phyloP scores from a whole-genome alignment of 2,797 vertebrate species.

The Bufotes viridis region DNA sequence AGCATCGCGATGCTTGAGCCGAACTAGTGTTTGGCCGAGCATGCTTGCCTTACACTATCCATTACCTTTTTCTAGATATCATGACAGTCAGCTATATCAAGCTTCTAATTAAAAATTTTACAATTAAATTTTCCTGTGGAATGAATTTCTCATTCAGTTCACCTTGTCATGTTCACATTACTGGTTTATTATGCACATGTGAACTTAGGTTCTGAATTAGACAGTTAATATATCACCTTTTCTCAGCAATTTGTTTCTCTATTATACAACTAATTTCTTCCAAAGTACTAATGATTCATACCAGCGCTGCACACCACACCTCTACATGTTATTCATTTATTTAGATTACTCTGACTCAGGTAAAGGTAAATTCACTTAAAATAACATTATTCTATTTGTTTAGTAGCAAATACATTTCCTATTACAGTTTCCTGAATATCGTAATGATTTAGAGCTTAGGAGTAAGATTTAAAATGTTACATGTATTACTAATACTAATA shows the following conservation, averaged over 20 bases:
- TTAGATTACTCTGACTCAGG: conserved; percentile 27
- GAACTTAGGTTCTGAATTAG: conserved; percentile 37
- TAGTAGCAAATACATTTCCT: background rate
- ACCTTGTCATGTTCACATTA: conserved; percentile 22
- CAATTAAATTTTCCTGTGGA: conserved; percentile 13
- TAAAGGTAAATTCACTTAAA: conserved; percentile 9
- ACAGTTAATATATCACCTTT: conserved; percentile 33
- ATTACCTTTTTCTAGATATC: background rate
- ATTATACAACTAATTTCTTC: conserved; percentile 41
- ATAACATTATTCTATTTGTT: background rate
- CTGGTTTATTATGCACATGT: background rate
- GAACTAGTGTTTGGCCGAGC: too few species aligned
- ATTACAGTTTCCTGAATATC: background rate
- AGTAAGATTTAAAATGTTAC: background rate
- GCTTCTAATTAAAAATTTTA: conserved; percentile 19
- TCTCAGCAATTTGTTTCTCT: conserved; percentile 33
- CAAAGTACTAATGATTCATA: conserved; percentile 36
- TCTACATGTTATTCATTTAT: conserved; percentile 20
- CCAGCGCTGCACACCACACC: conserved; percentile 34
- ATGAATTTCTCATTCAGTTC: conserved; percentile 5
- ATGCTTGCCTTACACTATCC: too few species aligned
- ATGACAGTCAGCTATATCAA: background rate
- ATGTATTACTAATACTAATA: background rate
- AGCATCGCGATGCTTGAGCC: too few species aligned
- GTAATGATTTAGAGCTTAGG: background rate